Evolutionary conservation across 1,140 invertebrate species (phyloP).

Genomic region (Listronotus oregonensis): DNA sequence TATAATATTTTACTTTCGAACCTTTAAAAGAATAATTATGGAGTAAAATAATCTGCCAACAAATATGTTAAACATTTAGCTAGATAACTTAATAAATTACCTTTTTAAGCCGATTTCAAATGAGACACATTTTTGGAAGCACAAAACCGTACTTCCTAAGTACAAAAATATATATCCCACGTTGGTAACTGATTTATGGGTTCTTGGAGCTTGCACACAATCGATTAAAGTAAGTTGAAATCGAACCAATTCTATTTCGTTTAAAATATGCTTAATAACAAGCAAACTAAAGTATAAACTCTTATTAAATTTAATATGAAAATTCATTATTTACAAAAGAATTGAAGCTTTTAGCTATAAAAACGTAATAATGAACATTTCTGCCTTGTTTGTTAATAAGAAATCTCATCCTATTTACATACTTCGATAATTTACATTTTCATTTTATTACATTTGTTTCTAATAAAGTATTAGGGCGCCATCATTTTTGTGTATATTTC

Average conservation of each 20-base stretch:
- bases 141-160: background rate
- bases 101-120: conserved; percentile 17
- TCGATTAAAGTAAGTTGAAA: background rate
- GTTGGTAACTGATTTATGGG: background rate
- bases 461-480: too few species aligned
- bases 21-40: too few species aligned
- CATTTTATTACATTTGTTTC: too few species aligned
- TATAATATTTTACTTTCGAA: too few species aligned
- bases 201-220: conserved; percentile 1
- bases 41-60: too few species aligned
- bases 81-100: conserved; percentile 7
- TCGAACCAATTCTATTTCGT: conserved; percentile 6
- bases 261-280: conserved; percentile 31
- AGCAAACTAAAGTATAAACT: conserved; percentile 31
- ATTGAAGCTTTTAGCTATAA: conserved; percentile 29
- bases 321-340: conserved; percentile 32
- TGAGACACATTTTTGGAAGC: background rate
- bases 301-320: conserved; percentile 25
- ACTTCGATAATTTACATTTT: conserved; percentile 24
- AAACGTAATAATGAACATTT: conserved; percentile 32
- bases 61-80: too few species aligned
- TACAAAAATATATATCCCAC: conserved; percentile 6
- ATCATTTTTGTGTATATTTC: conserved; percentile 1
- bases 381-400: conserved; percentile 23
- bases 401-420: conserved; percentile 24